phyloP scores from a whole-genome alignment of 2,888 invertebrate genomes.

The Megamerina dolium region DNA sequence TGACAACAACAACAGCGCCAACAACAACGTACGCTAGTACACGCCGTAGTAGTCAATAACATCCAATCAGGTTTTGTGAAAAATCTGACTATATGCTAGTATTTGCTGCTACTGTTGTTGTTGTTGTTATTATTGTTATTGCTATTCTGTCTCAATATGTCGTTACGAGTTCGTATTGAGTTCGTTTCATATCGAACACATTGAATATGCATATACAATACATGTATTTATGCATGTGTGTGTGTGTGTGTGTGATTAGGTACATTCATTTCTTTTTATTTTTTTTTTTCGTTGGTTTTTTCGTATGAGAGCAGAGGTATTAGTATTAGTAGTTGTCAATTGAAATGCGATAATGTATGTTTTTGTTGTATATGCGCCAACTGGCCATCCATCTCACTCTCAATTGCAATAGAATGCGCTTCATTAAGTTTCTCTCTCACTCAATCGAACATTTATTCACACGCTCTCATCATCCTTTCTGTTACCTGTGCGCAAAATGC shows the following conservation, averaged over 20 bases:
- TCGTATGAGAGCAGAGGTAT: no score
- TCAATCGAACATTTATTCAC: neutral
- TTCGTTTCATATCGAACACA: no score
- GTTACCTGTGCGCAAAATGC: no score
- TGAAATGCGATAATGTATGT: constrained; percentile 15
- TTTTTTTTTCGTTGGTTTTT: no score
- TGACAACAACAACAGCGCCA: constrained; percentile 6
- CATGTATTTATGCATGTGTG: neutral
- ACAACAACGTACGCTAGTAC: constrained; percentile 24
- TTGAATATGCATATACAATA: no score
- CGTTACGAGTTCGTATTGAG: neutral
- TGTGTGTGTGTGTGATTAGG: constrained; percentile 8
- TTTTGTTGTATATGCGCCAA: constrained; percentile 14
- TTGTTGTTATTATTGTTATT: neutral
- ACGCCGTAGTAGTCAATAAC: constrained; percentile 50
- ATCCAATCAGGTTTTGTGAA: constrained; percentile 51
- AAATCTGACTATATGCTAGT: constrained; percentile 42
- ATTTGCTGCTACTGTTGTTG: neutral
- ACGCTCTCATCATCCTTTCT: neutral
- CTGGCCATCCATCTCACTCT: constrained; percentile 13
- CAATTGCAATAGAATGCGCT: constrained; percentile 2
- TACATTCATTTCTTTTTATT: no score
- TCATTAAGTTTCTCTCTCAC: constrained; percentile 3
- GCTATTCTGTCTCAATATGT: neutral
- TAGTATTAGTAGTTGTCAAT: no score